A percentile compares a stretch with the other conserved stretches of the same genome.
phyloP scores from a whole-genome alignment of 2,113 vertebrate species.

The Chelonoidis abingdonii region DNA sequence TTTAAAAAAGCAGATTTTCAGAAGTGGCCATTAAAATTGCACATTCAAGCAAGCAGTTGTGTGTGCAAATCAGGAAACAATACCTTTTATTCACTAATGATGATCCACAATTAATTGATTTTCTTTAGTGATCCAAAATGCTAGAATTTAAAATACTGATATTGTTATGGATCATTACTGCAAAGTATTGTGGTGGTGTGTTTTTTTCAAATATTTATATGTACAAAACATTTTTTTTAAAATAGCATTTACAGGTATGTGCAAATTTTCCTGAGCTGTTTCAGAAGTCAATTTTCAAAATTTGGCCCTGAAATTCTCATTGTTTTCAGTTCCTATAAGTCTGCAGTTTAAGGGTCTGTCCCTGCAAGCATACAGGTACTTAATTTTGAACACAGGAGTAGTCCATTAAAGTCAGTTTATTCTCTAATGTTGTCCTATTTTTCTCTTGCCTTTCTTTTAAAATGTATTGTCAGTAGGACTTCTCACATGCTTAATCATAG shows the following conservation, averaged over 20 bases:
- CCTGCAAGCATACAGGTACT: constrained; percentile 8
- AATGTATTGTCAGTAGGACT: neutral
- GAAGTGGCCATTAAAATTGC: neutral
- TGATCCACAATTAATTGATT: neutral
- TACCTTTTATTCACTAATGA: neutral
- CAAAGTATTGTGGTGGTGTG: constrained; percentile 1
- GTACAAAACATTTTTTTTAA: neutral
- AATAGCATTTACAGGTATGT: neutral
- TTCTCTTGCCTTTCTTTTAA: neutral
- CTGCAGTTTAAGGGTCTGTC: constrained; percentile 6
- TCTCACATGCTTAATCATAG: neutral
- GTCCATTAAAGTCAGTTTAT: constrained; percentile 3
- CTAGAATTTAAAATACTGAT: neutral
- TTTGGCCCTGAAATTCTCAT: constrained; percentile 16
- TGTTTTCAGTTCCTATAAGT: constrained; percentile 53
- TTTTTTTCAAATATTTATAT: constrained; percentile 45
- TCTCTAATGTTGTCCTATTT: neutral
- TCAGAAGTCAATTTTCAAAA: constrained; percentile 52
- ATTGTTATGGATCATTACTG: neutral
- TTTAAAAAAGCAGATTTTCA: neutral
- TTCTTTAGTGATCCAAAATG: neutral
- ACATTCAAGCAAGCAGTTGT: neutral
- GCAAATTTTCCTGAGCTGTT: constrained; percentile 48
- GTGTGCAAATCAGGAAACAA: neutral
- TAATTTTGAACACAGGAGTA: neutral